A percentile compares a stretch with the other conserved stretches of the same genome.
Evolutionary conservation across 1,140 invertebrate species (phyloP).

Genomic region (Ceratosolen solmsi): DNA sequence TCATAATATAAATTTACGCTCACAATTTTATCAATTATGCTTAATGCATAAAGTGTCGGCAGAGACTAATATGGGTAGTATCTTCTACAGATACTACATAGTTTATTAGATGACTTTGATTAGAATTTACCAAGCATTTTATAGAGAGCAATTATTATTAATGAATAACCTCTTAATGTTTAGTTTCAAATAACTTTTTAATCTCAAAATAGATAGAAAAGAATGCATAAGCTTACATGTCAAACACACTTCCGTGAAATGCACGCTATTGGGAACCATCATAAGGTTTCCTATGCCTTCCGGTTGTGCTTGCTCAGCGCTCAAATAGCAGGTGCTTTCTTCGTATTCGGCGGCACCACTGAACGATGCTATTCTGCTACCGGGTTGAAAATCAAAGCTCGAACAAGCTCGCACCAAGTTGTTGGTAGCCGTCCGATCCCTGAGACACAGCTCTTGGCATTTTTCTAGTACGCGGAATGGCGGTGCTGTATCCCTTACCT

Average conservation of each 20-base stretch:
- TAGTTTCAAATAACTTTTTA: too few species aligned
- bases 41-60: too few species aligned
- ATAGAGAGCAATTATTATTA: too few species aligned
- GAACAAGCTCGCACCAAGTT: constrained; percentile 86
- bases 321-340: constrained; percentile 91
- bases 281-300: constrained; percentile 90
- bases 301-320: constrained; percentile 86
- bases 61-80: too few species aligned
- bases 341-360: constrained; percentile 89
- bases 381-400: constrained; percentile 92
- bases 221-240: constrained; percentile 79
- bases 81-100: too few species aligned
- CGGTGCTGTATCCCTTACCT: constrained; percentile 85
- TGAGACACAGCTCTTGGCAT: constrained; percentile 87
- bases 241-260: constrained; percentile 92
- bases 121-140: too few species aligned
- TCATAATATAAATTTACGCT: too few species aligned
- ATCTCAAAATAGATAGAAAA: too few species aligned
- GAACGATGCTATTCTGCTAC: constrained; percentile 85
- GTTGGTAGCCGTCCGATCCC: constrained; percentile 85
- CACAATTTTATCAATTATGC: too few species aligned
- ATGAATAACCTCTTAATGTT: too few species aligned
- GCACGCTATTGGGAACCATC: constrained; percentile 88
- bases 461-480: constrained; percentile 90
- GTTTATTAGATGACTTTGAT: too few species aligned